Conservation (phyloP, 1,140 invertebrate species). For the Heliconius nattereri region DNA sequence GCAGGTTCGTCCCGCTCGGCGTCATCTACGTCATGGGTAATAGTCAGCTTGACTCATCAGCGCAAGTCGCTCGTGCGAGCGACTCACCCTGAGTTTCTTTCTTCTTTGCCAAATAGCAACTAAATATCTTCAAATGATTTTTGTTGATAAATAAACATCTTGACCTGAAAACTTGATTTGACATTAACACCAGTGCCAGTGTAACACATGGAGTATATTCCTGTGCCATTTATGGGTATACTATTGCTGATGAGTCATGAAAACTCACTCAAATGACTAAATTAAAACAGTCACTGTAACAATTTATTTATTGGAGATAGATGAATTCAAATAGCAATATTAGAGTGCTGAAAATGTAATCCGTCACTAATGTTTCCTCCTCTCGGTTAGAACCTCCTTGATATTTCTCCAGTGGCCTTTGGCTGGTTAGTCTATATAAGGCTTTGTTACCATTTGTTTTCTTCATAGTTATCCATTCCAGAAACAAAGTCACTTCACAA, state of each 20-base stretch:
- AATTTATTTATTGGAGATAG: slow-evolving; percentile 39
- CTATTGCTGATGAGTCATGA: slow-evolving; percentile 47
- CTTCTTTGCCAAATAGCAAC: slow-evolving; percentile 39
- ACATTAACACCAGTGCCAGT: slow-evolving; percentile 75
- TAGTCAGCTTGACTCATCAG: slow-evolving; percentile 58
- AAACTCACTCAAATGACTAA: slow-evolving; percentile 40
- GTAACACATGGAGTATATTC: slow-evolving; percentile 54
- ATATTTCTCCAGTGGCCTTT: slow-evolving; percentile 17
- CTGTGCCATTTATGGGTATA: slow-evolving; percentile 50
- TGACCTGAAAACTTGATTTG: slow-evolving; percentile 80
- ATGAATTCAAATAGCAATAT: slow-evolving; percentile 40
- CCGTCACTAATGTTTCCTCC: slow-evolving; percentile 38
- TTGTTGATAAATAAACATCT: slow-evolving; percentile 51
- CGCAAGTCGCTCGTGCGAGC: slow-evolving; percentile 68
- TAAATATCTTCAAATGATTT: slow-evolving; percentile 19
- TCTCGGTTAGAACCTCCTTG: slow-evolving; percentile 26
- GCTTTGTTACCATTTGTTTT: slow-evolving; percentile 23
- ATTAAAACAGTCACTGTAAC: slow-evolving; percentile 43
- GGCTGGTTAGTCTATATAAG: slow-evolving; percentile 15
- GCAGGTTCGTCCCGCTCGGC: slow-evolving; percentile 54
- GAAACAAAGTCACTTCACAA: slow-evolving; percentile 44
- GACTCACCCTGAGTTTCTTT: slow-evolving; percentile 61
- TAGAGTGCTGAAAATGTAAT: slow-evolving; percentile 30
- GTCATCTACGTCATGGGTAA: slow-evolving; percentile 72
- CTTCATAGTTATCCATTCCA: slow-evolving; percentile 36